Evolutionary conservation across 2,888 invertebrate species (phyloP).

Genomic region (Hypomecis punctinalis): DNA sequence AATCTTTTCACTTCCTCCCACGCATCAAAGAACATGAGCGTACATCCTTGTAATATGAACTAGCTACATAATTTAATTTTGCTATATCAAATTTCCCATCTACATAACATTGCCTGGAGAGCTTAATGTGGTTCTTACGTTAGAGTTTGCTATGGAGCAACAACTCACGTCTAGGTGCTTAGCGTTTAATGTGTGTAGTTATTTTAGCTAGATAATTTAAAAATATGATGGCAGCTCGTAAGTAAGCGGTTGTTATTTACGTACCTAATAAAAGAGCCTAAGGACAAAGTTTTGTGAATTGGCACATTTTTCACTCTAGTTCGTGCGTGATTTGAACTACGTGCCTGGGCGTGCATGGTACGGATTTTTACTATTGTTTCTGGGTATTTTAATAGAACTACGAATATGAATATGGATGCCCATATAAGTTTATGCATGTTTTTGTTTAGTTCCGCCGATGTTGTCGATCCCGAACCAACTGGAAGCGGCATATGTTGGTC

Average conservation of each 20-base stretch:
- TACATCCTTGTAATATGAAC: constrained; percentile 36
- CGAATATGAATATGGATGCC: constrained; percentile 40
- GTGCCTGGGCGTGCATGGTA: constrained; percentile 58
- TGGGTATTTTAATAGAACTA: constrained; percentile 45
- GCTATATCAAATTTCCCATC: constrained; percentile 43
- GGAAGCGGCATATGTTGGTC: constrained; percentile 95
- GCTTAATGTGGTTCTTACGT: constrained; percentile 42
- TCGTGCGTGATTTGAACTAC: constrained; percentile 55
- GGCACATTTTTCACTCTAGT: constrained; percentile 55
- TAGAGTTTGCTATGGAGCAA: constrained; percentile 36
- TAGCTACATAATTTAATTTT: constrained; percentile 35
- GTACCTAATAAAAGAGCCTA: constrained; percentile 42
- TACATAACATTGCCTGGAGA: constrained; percentile 39
- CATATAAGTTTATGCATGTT: constrained; percentile 38
- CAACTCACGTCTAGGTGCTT: constrained; percentile 38
- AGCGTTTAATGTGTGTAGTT: constrained; percentile 33
- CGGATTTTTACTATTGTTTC: constrained; percentile 53
- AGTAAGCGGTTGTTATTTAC: constrained; percentile 45
- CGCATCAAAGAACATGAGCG: constrained; percentile 33
- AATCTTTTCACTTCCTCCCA: constrained; percentile 51
- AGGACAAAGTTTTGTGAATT: constrained; percentile 56
- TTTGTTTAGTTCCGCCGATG: constrained; percentile 94
- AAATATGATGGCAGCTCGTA: constrained; percentile 35
- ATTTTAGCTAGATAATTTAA: constrained; percentile 34
- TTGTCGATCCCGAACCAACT: constrained; percentile 96